Conservation (phyloP, 2,888 invertebrate genomes). For the Mantis religiosa region DNA sequence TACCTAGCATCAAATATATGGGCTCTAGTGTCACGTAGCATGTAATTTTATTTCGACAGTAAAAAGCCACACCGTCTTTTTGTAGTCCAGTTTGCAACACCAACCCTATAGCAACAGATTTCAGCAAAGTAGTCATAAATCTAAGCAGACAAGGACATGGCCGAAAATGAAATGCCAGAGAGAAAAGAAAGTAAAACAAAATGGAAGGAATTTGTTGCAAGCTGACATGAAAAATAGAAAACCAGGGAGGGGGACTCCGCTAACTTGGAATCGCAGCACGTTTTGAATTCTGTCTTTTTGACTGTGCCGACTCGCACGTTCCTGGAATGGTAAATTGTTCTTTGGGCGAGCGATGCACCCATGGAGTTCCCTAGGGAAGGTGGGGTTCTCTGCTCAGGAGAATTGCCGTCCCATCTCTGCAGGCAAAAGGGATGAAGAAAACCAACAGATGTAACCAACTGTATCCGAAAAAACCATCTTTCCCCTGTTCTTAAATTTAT, state of each 20-base stretch:
- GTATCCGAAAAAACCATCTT: no score
- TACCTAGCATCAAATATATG: no score
- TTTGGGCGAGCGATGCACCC: background rate
- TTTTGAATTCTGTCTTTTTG: conserved; percentile 27
- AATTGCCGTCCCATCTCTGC: background rate
- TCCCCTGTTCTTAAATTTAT: no score
- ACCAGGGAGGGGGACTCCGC: background rate
- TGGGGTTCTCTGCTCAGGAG: background rate
- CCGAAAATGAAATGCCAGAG: background rate
- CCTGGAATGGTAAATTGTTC: background rate
- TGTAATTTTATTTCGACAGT: no score
- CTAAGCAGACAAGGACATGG: background rate
- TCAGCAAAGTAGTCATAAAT: background rate
- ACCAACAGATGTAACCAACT: background rate
- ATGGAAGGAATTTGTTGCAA: background rate
- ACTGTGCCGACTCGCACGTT: background rate
- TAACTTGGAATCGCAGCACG: conserved; percentile 17
- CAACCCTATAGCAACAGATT: background rate
- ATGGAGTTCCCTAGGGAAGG: background rate
- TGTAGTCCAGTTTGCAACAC: background rate
- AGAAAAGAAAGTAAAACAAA: background rate
- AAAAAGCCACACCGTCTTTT: no score
- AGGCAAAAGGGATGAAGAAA: background rate
- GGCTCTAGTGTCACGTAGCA: no score
- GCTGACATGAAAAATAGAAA: background rate